Evolutionary conservation across 2,888 invertebrate species (phyloP), one percentile per base, ranked within the genome.

Genomic region (Tetramorium bicarinatum): DNA sequence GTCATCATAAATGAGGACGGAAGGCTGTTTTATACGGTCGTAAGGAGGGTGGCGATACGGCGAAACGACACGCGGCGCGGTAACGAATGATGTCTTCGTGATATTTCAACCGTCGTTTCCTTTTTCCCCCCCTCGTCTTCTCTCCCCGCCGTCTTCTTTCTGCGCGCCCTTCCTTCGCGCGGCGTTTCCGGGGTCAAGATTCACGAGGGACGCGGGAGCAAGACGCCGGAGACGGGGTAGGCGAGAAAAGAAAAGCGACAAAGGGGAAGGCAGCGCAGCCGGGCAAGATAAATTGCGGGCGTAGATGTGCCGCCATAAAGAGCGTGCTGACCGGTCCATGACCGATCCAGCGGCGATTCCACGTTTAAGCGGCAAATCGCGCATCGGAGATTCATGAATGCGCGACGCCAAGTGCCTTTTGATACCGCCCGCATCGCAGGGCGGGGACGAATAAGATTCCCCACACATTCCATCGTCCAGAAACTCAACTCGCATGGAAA

Each of bases 51-150:
- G 85, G 74, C 87, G 87, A 90, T 88, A 90, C 89, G 91, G 82
- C 90, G 87, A 90, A 90, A 90, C 89, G 87, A 91, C 87, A 80
- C 82, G 83, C 3, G 4, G 29, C 29, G 64, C 74, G 85, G 85
- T 86, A 89, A 91, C 88, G 88, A 91, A 89, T 90, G 90, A 92
- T 91, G 91, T 90, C 91, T 87, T 87, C 62, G 89, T 91, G 90
- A 92, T 92, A 92, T 92, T 92, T 92, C 91, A 91, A 64, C 85
- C 75, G 59, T 71, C 72, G 74, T 79, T 52, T 83, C 38, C 59
- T 49, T 3, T n/a, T 34, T 47, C 6, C 62, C 25, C 38, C 25
- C 29, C 18, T 44, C 44, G 18, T 21, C 81, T 75, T 52, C 61
- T 34, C 38, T 9, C 38, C 38, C 15, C 62, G 9, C 9, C 34